phyloP scores from a whole-genome alignment of 2,113 vertebrate genomes.

The Ellobius talpinus region DNA sequence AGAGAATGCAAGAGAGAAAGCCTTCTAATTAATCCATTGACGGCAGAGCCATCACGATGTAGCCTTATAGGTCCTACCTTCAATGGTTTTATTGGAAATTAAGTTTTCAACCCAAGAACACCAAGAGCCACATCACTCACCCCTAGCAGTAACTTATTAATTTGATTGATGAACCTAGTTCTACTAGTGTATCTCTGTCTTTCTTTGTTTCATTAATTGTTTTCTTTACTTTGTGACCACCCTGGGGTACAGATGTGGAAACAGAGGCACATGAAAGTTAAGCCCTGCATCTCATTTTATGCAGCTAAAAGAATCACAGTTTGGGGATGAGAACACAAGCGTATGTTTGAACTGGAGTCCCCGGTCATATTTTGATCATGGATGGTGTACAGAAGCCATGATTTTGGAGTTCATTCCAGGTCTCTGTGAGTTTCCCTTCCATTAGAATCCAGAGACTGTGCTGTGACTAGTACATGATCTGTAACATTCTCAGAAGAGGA shows the following conservation, averaged over 20 bases:
- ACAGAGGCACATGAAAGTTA: not conserved
- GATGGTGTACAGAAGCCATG: not conserved
- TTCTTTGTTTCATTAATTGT: not conserved
- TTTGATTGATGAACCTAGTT: not conserved
- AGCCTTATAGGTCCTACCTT: not conserved
- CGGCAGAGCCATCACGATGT: not conserved
- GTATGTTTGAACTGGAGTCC: not conserved
- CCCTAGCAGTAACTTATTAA: not conserved
- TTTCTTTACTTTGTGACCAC: not conserved
- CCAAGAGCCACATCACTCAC: not conserved
- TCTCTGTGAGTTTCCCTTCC: not conserved
- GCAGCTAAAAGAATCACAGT: not conserved
- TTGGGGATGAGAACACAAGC: not conserved
- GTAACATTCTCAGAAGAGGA: not conserved
- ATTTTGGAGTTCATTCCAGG: not conserved
- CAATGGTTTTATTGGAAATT: not conserved
- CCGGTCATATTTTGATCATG: not conserved
- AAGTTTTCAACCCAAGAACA: not conserved
- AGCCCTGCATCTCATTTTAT: not conserved
- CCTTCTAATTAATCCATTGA: not conserved
- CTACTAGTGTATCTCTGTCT: not conserved
- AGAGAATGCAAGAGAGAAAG: not conserved
- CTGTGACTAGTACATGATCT: not conserved
- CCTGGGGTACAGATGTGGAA: not conserved
- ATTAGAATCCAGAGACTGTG: not conserved